Percentiles rank a stretch among this genome's conserved stretches.
phyloP scores from a whole-genome alignment of 1,140 invertebrate genomes.

The Wiebesia pumilae region DNA sequence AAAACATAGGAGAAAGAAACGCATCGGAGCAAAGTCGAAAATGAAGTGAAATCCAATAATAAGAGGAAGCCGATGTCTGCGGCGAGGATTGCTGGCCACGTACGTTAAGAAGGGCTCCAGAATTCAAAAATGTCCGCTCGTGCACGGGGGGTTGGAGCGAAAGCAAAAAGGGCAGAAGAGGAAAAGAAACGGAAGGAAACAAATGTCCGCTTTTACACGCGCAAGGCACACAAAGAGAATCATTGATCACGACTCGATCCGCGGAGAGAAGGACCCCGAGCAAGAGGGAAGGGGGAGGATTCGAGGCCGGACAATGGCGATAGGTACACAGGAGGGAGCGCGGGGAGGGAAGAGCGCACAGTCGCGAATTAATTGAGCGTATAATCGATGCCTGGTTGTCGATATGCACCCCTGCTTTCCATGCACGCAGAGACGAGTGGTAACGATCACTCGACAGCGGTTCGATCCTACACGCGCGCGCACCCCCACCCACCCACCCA shows the following conservation, averaged over 20 bases:
- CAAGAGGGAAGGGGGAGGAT: neutral
- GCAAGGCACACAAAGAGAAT: neutral
- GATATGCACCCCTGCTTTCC: conserved; percentile 57
- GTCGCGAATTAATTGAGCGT: conserved; percentile 73
- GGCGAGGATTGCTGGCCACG: neutral
- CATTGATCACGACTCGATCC: conserved; percentile 40
- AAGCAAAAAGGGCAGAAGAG: too few species aligned
- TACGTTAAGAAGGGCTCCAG: neutral
- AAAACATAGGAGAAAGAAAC: too few species aligned
- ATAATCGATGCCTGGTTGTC: conserved; percentile 71
- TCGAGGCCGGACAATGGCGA: conserved; percentile 55
- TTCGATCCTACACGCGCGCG: conserved; percentile 46
- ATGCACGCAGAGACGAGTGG: conserved; percentile 56
- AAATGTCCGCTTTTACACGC: neutral
- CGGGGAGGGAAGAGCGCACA: conserved; percentile 56
- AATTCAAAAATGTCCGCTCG: neutral
- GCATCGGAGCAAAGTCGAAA: neutral
- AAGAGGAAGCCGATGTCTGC: neutral
- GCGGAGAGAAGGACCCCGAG: conserved; percentile 41
- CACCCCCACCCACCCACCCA: conserved; percentile 50
- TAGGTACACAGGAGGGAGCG: conserved; percentile 56
- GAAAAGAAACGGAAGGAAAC: neutral
- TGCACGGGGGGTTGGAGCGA: neutral
- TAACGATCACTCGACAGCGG: conserved; percentile 57
- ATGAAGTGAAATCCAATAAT: neutral